phyloP scores from a whole-genome alignment of 2,888 invertebrate species.

The Eudasyphora cyanicolor region DNA sequence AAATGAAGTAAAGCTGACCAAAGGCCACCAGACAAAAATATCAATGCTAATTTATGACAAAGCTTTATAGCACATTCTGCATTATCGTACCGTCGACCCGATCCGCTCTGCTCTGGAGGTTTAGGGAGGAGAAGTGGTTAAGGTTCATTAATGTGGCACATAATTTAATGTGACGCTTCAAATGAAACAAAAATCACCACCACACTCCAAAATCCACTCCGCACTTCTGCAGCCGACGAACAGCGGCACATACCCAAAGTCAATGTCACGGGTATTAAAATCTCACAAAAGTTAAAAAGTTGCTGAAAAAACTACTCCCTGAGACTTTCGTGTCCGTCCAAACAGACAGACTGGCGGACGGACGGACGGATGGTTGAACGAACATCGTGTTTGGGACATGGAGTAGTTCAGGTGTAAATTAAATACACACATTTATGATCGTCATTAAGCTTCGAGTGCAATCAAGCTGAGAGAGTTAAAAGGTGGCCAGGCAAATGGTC shows the following conservation, averaged over 20 bases:
- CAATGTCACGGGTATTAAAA: constrained; percentile 61
- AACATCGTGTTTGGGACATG: constrained; percentile 43
- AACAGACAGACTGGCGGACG: constrained; percentile 7
- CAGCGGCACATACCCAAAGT: constrained; percentile 46
- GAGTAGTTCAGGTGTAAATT: constrained; percentile 66
- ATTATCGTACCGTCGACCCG: constrained; percentile 39
- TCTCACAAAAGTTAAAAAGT: background rate
- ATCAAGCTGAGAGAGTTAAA: constrained; percentile 46
- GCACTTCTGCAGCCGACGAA: background rate
- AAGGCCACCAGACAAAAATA: constrained; percentile 38
- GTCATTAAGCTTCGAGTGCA: constrained; percentile 63
- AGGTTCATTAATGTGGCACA: constrained; percentile 63
- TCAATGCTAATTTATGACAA: constrained; percentile 65
- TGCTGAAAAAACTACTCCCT: background rate
- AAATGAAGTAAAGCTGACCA: constrained; percentile 2
- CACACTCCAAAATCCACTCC: background rate
- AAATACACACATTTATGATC: constrained; percentile 67
- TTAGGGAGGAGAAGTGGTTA: constrained; percentile 49
- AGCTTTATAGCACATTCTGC: constrained; percentile 46
- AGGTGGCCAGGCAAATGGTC: constrained; percentile 47
- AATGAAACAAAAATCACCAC: constrained; percentile 27
- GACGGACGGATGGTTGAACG: constrained; percentile 8
- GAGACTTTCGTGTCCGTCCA: background rate
- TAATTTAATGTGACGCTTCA: constrained; percentile 63
- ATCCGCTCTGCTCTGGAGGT: too few species aligned